Evolutionary conservation across 53 echinoderm and acorn worm genomes (phyloP), one percentile per base, ranked within the genome.

Genomic region (Holothuria leucospilota): DNA sequence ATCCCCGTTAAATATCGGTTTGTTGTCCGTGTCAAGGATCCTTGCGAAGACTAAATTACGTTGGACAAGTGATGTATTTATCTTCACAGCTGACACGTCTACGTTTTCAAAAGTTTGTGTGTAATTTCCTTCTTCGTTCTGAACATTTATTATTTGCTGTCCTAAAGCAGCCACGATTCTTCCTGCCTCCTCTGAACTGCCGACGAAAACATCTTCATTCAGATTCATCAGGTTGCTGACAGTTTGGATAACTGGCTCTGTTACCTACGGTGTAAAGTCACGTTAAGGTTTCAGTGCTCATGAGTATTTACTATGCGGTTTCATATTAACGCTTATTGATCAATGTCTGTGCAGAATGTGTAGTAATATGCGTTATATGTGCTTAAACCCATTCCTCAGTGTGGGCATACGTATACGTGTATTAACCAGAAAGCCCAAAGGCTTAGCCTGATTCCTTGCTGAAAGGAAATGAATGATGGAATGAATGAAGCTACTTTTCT

Each of bases 201-300:
- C 16, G 13, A 13, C 27, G 5, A 62, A 6, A 34, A 61, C 30
- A 15, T 80, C 80, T 62, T 29, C 80, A 11, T 80, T 26, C 27
- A 75, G 16, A 8, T 80, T 21, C 80, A 80, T 80, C 20, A 80
- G 13, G 18, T 60, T 80, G 56, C 56, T 80, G 2, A 80, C 23
- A 20, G 80, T 30, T 10, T 61, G 28, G 38, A 80, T 62, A 6
- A 80, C 18, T 34, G 80, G 39, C 15, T 28, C 14, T n/a, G 80
- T 80, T 24, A 80, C 61, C 80, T 80, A 56, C 0, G 8, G 64
- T 64, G 8, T 34, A 1, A 34, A 34, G 3, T 34, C 34, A 34
- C 1, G 34, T 34, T 34, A 34, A 34, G 2, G 34, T 3, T 34
- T 34, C 3, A 3, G 34, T 34, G 3, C 34, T 34, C n/a, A n/a